Evolutionary conservation across 2,888 invertebrate species (phyloP).

Genomic region (Sepiola atlantica): DNA sequence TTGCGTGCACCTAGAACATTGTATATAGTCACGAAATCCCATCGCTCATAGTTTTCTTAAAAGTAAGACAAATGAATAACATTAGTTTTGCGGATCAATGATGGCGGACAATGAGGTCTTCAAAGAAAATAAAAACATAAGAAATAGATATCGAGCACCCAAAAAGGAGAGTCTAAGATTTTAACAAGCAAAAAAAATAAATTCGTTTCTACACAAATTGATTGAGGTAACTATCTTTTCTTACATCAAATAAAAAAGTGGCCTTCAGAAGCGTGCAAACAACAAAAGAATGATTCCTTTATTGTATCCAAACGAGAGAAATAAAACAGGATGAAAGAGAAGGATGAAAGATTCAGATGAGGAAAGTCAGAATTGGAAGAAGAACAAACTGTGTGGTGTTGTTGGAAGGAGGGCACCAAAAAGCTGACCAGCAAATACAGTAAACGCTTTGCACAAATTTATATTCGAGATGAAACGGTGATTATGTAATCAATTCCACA

Average conservation of each 20-base stretch:
- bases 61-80: not conserved
- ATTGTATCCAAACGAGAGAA: not conserved
- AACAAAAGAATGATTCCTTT: not conserved
- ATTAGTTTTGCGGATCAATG: not conserved
- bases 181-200: not conserved
- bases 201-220: not conserved
- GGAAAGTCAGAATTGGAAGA: not conserved
- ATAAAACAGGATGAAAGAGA: not conserved
- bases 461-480: not conserved
- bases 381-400: not conserved
- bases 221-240: not conserved
- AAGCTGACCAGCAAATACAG: not conserved
- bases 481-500: not conserved
- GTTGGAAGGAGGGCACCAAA: not conserved
- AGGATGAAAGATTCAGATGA: not conserved
- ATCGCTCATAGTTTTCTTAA: not conserved
- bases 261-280: not conserved
- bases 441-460: not conserved
- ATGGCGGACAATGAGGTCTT: not conserved
- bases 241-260: not conserved
- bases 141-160: not conserved
- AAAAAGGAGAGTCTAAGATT: not conserved
- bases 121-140: too few species aligned
- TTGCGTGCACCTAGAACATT: not conserved
- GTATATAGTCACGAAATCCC: not conserved